A percentile compares a stretch with the other conserved stretches of the same genome.
phyloP scores from a whole-genome alignment of 2,888 invertebrate species.

The Neuroscelio doddi region DNA sequence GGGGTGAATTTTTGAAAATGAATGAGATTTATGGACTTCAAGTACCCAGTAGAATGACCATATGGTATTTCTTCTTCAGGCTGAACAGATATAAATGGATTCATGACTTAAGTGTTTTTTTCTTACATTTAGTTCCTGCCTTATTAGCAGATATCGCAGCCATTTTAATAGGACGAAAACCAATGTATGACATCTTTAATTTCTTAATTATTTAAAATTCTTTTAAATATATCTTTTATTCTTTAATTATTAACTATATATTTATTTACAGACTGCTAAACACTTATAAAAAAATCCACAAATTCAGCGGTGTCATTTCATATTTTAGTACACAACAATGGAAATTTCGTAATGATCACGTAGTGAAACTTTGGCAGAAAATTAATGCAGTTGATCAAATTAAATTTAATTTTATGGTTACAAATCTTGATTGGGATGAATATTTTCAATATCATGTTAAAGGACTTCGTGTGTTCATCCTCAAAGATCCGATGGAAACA shows the following conservation, averaged over 20 bases:
- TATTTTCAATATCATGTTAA: constrained; percentile 79
- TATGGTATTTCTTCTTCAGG: constrained; percentile 79
- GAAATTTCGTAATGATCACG: constrained; percentile 79
- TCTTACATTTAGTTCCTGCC: constrained; percentile 77
- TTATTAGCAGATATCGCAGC: constrained; percentile 74
- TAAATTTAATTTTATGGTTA: constrained; percentile 82
- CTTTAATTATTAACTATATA: not conserved
- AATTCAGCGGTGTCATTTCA: constrained; percentile 79
- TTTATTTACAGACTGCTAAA: constrained; percentile 77
- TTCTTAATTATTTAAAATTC: constrained; percentile 5
- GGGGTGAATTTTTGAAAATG: constrained; percentile 78
- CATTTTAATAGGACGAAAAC: constrained; percentile 75
- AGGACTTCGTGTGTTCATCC: constrained; percentile 82
- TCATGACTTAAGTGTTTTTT: constrained; percentile 73
- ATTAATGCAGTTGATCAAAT: constrained; percentile 76
- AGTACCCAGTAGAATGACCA: constrained; percentile 75
- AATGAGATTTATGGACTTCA: constrained; percentile 74
- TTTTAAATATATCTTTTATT: too few species aligned
- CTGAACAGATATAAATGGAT: constrained; percentile 75
- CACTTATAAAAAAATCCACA: constrained; percentile 82
- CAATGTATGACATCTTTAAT: constrained; percentile 75
- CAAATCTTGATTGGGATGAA: constrained; percentile 81
- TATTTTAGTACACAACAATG: constrained; percentile 87
- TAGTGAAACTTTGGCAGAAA: constrained; percentile 76
- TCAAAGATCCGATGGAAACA: constrained; percentile 84